Evolutionary conservation across 2,113 vertebrate species (phyloP), one percentile per base, ranked within the genome.

Genomic region (Dasyornis broadbenti): DNA sequence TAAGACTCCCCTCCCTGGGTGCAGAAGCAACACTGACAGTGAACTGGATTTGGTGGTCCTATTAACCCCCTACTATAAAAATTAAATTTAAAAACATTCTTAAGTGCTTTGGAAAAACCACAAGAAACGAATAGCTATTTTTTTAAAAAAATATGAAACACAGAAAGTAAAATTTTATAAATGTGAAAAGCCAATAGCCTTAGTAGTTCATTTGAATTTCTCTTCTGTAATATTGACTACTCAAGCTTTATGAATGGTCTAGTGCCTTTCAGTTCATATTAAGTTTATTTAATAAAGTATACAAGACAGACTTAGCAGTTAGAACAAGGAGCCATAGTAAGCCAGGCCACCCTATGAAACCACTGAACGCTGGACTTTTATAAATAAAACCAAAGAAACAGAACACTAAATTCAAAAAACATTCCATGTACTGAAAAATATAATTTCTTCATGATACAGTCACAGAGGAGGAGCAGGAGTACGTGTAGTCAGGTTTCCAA

Each of bases 131-230:
- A 77, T 10, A 37, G 5, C 22, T 37, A 3, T 27, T 54, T 52
- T 53, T 40, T 28, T 1, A 1, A 37, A 44, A 44, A 63, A 45
- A 59, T 28, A 23, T 5, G 9, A 73, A 73, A 77, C 57, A 33
- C 15, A 64, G 54, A 49, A 85, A 82, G 22, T 39, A 53, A 68
- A 70, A 37, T 72, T 47, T 42, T 87, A 59, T 42, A 52, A 76
- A 63, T n/a, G 39, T 39, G 76, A 28, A 54, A 89, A 95, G 19
- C 30, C 84, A 69, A 69, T 9, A 72, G 54, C n/a, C 42, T 27
- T 52, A 45, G 19, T 16, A 15, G 35, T 27, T 85, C 35, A 50
- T 84, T 77, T 85, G 78, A 83, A 90, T 91, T 90, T 82, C 68
- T 89, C 78, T 47, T 77, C 59, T 57, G 26, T 59, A 72, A 64